phyloP scores from a whole-genome alignment of 2,797 vertebrate species.

The Anolis apletophallus region DNA sequence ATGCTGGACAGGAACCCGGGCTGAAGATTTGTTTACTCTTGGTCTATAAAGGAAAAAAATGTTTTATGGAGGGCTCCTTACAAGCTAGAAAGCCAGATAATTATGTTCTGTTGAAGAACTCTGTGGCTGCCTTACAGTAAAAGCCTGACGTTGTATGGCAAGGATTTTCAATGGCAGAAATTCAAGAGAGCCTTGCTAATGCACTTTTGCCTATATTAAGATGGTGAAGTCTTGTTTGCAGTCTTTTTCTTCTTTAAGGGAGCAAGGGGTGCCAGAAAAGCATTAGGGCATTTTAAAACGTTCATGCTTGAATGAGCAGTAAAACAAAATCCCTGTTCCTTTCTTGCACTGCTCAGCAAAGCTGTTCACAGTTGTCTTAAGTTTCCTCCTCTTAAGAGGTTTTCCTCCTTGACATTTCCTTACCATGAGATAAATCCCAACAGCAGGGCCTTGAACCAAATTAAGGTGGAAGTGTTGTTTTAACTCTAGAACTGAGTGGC shows the following conservation, averaged over 20 bases:
- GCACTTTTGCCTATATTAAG: slow-evolving; percentile 61
- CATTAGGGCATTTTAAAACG: slow-evolving; percentile 66
- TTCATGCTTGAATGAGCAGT: slow-evolving; percentile 68
- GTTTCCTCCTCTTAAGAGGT: slow-evolving; percentile 46
- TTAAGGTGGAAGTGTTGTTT: slow-evolving; percentile 58
- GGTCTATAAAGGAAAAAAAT: slow-evolving; percentile 42
- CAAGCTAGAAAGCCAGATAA: slow-evolving; percentile 67
- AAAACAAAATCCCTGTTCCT: slow-evolving; percentile 60
- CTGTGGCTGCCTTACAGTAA: slow-evolving; percentile 66
- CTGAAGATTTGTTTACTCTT: slow-evolving; percentile 58
- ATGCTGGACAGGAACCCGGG: slow-evolving; percentile 47
- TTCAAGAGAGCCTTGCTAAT: slow-evolving; percentile 60
- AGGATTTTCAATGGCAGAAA: slow-evolving; percentile 63
- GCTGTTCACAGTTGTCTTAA: slow-evolving; percentile 62
- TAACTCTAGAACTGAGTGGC: slow-evolving; percentile 62
- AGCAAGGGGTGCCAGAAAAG: slow-evolving; percentile 67
- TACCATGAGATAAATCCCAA: slow-evolving; percentile 35
- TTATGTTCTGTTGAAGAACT: slow-evolving; percentile 72
- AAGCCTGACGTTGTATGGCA: slow-evolving; percentile 69
- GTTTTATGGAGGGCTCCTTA: slow-evolving; percentile 64
- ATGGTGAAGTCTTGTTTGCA: slow-evolving; percentile 64
- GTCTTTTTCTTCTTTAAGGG: slow-evolving; percentile 35
- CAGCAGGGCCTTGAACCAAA: slow-evolving; percentile 56
- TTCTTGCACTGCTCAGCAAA: slow-evolving; percentile 60
- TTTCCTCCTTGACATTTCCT: slow-evolving; percentile 21